phyloP scores from a whole-genome alignment of 2,113 vertebrate species.

The Phylloscopus trochilus region DNA sequence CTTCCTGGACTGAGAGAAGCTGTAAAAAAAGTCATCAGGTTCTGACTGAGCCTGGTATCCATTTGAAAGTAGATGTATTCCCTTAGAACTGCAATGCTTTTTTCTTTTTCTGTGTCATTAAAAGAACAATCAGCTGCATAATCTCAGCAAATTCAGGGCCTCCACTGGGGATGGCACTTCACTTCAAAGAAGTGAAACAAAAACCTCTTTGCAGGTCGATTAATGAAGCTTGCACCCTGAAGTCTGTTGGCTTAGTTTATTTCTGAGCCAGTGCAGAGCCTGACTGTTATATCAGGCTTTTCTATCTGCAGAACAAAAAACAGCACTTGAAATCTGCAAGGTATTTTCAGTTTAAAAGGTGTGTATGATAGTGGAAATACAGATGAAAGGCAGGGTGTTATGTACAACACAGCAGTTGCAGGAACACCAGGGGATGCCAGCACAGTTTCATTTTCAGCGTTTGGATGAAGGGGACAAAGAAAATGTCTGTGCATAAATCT shows the following conservation, averaged over 20 bases:
- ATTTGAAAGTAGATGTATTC: background rate
- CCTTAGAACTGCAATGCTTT: background rate
- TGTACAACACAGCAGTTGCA: background rate
- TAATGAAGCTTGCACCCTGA: conserved; percentile 8
- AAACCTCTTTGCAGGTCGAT: background rate
- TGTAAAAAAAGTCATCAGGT: background rate
- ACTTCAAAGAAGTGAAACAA: background rate
- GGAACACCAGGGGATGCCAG: background rate
- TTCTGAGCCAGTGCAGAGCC: background rate
- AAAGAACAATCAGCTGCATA: background rate
- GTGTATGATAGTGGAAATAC: background rate
- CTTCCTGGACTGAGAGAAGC: background rate
- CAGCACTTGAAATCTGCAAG: background rate
- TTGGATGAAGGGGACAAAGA: background rate
- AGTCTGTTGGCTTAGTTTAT: background rate
- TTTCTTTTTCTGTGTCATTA: background rate
- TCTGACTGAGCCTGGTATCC: background rate
- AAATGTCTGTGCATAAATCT: background rate
- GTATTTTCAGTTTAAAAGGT: background rate
- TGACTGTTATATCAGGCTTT: background rate
- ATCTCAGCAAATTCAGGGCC: background rate
- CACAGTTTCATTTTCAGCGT: background rate
- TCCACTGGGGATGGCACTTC: background rate
- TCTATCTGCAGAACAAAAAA: background rate
- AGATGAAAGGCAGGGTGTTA: background rate